Base-by-base conservation (phyloP, 2,113 vertebrate genomes). In the Syngnathus scovelli region DNA sequence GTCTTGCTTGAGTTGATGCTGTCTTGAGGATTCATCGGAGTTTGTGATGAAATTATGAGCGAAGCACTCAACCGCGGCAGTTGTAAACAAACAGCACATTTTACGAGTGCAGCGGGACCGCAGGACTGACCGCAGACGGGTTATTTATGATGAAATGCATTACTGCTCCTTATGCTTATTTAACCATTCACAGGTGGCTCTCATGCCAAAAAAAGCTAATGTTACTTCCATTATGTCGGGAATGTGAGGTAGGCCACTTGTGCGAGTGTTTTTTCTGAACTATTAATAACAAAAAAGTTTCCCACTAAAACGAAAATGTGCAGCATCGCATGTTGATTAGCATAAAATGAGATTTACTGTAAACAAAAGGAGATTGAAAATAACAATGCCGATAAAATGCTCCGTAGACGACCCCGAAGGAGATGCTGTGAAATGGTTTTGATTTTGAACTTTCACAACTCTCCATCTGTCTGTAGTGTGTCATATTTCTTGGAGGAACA, bases 1-100 rank as follows among this genome's bases (percentile, higher is more conserved):
- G 72, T 75, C 39, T 63, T 44, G 56, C 75, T 69, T 6, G 37
- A 76, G 72, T 72, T 80, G 71, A 84, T 80, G 78, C 65, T 1
- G 69, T 39, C 65, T 66, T 27, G 70, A 68, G 68, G 70, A 78
- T 81, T 83, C 85, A 87, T 81, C 69, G 73, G 61, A 49, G 27
- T 21, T 51, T 51, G 69, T 81, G 79, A 83, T 85, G 88, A 86
- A 83, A 88, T 58, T 70, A 63, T 16, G 75, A 83, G 87, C 64
- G 85, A 86, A 71, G 73, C 65, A 51, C 36, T 62, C 65, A 38
- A 11, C 66, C 69, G 61, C 37, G 48, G 37, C 63, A 63, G 55
- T 74, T 75, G 72, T 73, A 82, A 86, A 83, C 80, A 82, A 85
- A 80, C 66, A 72, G 63, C 41, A 49, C 68, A 68, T 78, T 80